Base-by-base conservation (phyloP, 2,797 vertebrate genomes). In the Pseudochaenichthys georgianus region DNA sequence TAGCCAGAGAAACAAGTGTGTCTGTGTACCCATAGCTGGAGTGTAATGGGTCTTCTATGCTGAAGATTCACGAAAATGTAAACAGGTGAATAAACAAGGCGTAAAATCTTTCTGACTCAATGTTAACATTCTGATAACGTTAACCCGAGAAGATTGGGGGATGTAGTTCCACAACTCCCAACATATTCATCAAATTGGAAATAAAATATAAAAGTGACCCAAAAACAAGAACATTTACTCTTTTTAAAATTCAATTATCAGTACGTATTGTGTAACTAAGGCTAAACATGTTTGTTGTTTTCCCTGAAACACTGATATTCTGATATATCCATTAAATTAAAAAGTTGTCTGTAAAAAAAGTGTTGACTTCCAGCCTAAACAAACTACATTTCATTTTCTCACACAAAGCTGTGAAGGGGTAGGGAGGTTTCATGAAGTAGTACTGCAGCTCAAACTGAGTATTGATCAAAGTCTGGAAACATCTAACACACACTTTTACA, bases 281-380 rank as follows among this genome's bases (percentile, higher is more conserved):
- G 9, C 15, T 73, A 13, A 41, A 50, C 13, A 23, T 42, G n/a
- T 2, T 23, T 64, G 12, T 15, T 42, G 19, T 10, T 17, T 50
- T n/a, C 12, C 34, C 16, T 17, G 43, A 41, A 63, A 53, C 45
- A 59, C 31, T 31, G 45, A 58, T 53, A 38, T 16, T 16, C 45
- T 12, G 8, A 0, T 12, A 4, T 16, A 5, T 43, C 12, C 17
- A 21, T 11, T 11, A 0, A 34, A 34, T 10, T 16, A 0, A 21
- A 55, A 13, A 31, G 6, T 0, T 51, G n/a, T 9, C 19, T 59
- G 19, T 42, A 17, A 0, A 50, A 57, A 47, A 34, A 17, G 0
- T 38, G 19, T 55, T 4, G 13, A 48, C 16, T 58, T 58, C 1
- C 3, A 19, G 21, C 7, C 13, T 28, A 28, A 10, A 38, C 1